phyloP scores from a whole-genome alignment of 2,888 invertebrate species.

The Apotomis betuletana region DNA sequence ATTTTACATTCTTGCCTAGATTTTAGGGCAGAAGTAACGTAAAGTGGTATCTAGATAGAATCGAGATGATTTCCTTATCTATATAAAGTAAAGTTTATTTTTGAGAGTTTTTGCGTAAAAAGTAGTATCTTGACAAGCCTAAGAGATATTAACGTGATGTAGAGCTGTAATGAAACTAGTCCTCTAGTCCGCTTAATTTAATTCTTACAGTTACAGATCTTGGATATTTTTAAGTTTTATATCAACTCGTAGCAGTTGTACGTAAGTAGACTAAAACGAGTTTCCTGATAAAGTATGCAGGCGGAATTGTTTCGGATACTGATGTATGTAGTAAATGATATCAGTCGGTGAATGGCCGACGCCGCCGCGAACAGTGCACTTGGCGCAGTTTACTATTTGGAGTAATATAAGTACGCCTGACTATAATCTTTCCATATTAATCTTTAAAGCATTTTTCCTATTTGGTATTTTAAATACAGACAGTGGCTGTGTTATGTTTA shows the following conservation, averaged over 20 bases:
- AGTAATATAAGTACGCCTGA: conserved; percentile 73
- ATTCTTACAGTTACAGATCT: no score
- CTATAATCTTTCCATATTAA: conserved; percentile 76
- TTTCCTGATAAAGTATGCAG: conserved; percentile 27
- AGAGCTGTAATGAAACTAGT: no score
- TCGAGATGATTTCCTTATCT: no score
- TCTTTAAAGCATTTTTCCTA: conserved; percentile 81
- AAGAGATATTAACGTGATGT: no score
- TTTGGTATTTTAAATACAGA: conserved; percentile 84
- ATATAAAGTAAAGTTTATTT: no score
- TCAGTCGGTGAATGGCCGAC: conserved; percentile 37
- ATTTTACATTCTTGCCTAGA: no score
- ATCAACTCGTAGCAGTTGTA: conserved; percentile 16
- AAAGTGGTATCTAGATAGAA: no score
- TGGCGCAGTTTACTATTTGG: conserved; percentile 65
- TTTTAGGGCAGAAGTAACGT: no score
- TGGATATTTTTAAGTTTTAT: neutral
- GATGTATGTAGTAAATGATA: conserved; percentile 25
- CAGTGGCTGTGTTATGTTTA: conserved; percentile 84
- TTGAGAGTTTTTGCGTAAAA: no score
- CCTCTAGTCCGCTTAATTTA: no score
- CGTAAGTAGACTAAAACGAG: conserved; percentile 8
- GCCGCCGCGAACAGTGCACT: conserved; percentile 69
- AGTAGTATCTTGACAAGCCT: no score
- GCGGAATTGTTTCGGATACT: conserved; percentile 9